A percentile compares a stretch with the other conserved stretches of the same genome.
phyloP scores from a whole-genome alignment of 2,113 vertebrate species.

The Amphilophus citrinellus region DNA sequence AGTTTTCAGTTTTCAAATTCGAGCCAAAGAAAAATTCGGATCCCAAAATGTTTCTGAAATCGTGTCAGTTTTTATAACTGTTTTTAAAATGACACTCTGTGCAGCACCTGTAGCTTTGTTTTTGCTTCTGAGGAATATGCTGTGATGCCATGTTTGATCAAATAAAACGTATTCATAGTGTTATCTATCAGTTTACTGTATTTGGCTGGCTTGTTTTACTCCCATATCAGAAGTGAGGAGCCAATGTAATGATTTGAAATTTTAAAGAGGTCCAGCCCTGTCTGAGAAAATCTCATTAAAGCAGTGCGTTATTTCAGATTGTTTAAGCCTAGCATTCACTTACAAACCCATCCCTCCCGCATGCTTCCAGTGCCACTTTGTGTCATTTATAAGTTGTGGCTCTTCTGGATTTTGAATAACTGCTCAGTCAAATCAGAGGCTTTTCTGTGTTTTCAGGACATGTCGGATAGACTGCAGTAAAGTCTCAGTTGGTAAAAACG shows the following conservation, averaged over 20 bases:
- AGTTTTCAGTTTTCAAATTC: background rate
- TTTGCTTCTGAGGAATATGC: background rate
- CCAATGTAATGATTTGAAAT: background rate
- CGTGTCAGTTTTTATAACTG: background rate
- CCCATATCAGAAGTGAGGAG: background rate
- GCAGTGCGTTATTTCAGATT: background rate
- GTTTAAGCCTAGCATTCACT: background rate
- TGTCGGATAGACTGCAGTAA: background rate
- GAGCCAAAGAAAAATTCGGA: too few relatives aligned
- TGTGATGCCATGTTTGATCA: background rate
- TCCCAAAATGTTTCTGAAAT: background rate
- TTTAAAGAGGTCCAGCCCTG: background rate
- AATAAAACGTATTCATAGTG: background rate
- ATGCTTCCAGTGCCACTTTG: background rate
- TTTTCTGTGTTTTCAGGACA: background rate
- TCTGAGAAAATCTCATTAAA: background rate
- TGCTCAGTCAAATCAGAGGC: background rate
- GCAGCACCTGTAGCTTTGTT: background rate
- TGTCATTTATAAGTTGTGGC: background rate
- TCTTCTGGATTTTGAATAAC: slow-evolving; percentile 2
- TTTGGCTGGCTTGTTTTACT: background rate
- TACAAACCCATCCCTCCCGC: background rate
- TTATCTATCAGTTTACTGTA: fast-evolving
- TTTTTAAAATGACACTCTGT: background rate
- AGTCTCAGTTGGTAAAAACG: background rate